Percentiles rank a stretch among this genome's conserved stretches.
Conservation (phyloP, 2,113 vertebrate genomes). For the Conger conger region DNA sequence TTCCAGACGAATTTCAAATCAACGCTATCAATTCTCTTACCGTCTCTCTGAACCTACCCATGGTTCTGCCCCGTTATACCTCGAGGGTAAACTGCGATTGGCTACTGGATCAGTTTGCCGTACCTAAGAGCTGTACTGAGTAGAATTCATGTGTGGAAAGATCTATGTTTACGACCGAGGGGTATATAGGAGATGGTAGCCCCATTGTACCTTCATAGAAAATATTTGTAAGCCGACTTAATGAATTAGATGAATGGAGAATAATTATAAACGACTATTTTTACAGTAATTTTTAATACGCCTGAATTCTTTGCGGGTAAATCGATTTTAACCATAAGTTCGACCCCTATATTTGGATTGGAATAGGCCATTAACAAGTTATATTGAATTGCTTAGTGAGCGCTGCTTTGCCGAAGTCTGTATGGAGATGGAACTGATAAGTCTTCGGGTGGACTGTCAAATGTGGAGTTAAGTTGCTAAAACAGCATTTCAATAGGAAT, state of each 20-base stretch:
- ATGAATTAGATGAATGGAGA: not conserved
- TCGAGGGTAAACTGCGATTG: no score
- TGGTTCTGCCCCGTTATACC: no score
- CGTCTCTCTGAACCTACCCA: no score
- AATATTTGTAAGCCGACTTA: not conserved
- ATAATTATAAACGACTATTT: not conserved
- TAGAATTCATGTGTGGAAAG: not conserved
- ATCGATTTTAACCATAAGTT: not conserved
- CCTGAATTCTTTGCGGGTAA: not conserved
- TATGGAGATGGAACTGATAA: constrained; percentile 7
- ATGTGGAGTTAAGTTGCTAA: not conserved
- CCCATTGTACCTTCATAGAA: not conserved
- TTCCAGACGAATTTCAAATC: not conserved
- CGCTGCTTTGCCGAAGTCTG: not conserved
- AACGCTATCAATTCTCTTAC: not conserved
- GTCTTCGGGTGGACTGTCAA: not conserved
- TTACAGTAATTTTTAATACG: not conserved
- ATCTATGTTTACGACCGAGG: not conserved
- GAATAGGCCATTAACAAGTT: constrained; percentile 14
- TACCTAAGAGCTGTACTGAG: not conserved
- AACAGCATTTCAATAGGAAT: not conserved
- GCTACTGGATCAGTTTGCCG: no score
- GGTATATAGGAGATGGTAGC: not conserved
- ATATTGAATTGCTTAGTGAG: constrained; percentile 3
- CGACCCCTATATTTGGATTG: not conserved